Evolutionary conservation across 2,113 vertebrate species (phyloP).

Genomic region (Prinia subflava): DNA sequence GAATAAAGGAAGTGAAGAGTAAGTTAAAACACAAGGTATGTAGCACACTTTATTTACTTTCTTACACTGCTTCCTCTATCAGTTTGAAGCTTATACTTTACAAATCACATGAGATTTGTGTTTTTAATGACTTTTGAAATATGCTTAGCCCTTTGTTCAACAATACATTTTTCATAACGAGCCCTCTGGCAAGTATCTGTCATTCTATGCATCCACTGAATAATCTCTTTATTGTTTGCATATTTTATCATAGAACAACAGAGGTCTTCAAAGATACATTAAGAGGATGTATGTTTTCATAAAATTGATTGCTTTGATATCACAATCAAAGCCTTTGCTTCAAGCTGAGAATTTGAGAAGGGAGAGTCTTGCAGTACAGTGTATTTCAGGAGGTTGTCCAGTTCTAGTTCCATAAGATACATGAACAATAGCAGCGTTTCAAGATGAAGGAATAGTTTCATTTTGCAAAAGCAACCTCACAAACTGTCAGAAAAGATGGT

Average conservation of each 20-base stretch:
- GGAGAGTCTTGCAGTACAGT: constrained; percentile 1
- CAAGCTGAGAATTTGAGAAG: constrained; percentile 59
- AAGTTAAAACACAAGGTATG: constrained; percentile 90
- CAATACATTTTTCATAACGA: constrained; percentile 84
- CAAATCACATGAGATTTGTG: constrained; percentile 69
- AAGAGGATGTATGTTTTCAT: constrained; percentile 89
- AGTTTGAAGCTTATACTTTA: constrained; percentile 58
- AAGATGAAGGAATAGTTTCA: neutral
- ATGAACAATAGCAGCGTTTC: neutral
- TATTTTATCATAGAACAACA: constrained; percentile 84
- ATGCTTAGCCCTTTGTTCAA: constrained; percentile 85
- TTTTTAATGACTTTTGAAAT: constrained; percentile 86
- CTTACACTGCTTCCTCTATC: constrained; percentile 8
- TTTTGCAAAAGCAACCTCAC: neutral
- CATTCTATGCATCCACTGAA: constrained; percentile 74
- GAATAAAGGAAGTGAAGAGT: constrained; percentile 91
- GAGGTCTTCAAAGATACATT: constrained; percentile 86
- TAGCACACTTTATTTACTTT: neutral
- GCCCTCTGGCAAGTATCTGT: constrained; percentile 86
- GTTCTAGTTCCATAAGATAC: neutral
- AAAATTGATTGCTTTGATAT: constrained; percentile 86
- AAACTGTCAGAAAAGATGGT: neutral
- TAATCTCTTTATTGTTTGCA: constrained; percentile 84
- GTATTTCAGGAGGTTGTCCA: constrained; percentile 34
- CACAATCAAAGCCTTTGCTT: constrained; percentile 79